These are phyloP conservation scores for Isichthys henryi DNA, from an alignment of 2,113 vertebrate genomes.

Conservation along the genomic window DNA sequence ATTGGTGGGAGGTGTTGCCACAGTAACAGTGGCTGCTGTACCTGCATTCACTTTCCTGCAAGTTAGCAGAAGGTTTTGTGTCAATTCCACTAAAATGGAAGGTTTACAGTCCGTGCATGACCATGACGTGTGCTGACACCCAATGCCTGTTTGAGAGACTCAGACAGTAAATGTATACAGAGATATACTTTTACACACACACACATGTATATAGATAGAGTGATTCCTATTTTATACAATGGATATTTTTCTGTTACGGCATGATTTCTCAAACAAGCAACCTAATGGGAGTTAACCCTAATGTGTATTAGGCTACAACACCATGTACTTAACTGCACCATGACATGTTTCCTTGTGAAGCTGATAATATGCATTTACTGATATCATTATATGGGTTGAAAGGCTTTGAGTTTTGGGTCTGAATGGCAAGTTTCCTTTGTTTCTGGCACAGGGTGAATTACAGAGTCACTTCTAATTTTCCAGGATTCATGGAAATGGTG, in stretches of 20 bases:
- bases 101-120: neutral
- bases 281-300: neutral
- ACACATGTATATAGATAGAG: neutral
- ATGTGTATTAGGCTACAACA: neutral
- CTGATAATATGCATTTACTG: neutral
- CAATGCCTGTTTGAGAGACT: neutral
- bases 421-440: neutral
- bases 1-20: constrained; percentile 2
- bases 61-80: neutral
- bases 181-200: neutral
- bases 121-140: neutral
- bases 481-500: neutral
- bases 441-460: neutral
- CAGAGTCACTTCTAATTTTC: neutral
- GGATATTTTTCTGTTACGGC: neutral
- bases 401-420: neutral
- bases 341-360: neutral
- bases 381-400: neutral
- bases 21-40: neutral
- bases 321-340: neutral
- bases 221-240: neutral
- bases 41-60: neutral
- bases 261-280: neutral
- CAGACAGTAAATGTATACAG: neutral
- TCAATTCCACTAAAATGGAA: neutral